Base-by-base conservation (phyloP, 2,888 invertebrate species). In the Calameuta filiformis region DNA sequence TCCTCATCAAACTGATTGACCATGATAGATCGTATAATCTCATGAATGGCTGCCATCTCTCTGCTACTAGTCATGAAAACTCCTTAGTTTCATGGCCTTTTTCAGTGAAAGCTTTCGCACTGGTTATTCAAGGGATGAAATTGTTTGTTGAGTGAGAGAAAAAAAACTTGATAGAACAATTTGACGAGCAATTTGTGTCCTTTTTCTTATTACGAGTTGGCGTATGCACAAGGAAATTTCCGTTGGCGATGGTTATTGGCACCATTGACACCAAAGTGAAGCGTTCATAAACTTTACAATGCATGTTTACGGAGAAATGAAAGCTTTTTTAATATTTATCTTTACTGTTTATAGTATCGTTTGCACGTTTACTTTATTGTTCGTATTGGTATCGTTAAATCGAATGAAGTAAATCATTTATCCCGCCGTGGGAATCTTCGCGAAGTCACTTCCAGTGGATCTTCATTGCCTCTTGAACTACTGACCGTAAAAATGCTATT, bases 401-500 rank as follows among this genome's bases (percentile, higher is more conserved):
- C 56, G 56, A 23, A 56, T 23, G 56, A 56, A 56, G 56, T 56
- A 56, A 56, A 56, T 56, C 56, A 56, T 56, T 56, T 56, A 56
- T 56, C 56, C 23, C 23, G 56, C 23, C 56, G 56, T 56, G 56
- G 56, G 56, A 56, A 56, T 56, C 56, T 56, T 56, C 56, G 23
- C 9, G 56, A 23, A 56, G 56, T 56, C 56, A 56, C 56, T 56
- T 23, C 2, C 23, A 23, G 23, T 23, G 23, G 56, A 56, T 56
- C 56, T 56, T 56, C 56, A 56, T 23, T 56, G 23, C 56, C 56
- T 56, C 56, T 56, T 56, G 15, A 56, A 56, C 71, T 71, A 71
- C 33, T 34, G 71, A 34, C 71, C 71, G n/a, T 71, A 71, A 71
- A 71, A 71, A 34, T 71, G 31, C 71, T 31, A 71, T 71, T 71